Percentiles rank a stretch among this genome's conserved stretches.
phyloP scores from a whole-genome alignment of 2,797 vertebrate species.

The Hoplostethus atlanticus region DNA sequence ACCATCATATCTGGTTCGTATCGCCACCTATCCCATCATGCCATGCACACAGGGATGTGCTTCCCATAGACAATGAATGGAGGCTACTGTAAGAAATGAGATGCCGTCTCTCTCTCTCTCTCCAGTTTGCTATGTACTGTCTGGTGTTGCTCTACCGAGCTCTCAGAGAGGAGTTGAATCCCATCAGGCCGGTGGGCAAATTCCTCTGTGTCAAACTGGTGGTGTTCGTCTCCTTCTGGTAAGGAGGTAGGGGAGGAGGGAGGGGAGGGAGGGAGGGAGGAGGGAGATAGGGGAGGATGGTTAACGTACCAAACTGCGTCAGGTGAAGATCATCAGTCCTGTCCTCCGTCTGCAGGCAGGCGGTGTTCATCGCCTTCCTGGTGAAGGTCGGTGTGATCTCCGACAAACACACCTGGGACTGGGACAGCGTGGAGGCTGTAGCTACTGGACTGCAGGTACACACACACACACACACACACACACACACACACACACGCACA shows the following conservation, averaged over 20 bases:
- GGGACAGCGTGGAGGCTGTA: constrained; percentile 95
- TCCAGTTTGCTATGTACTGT: constrained; percentile 97
- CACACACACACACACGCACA: no score
- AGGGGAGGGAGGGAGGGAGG: no score
- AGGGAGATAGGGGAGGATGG: no score
- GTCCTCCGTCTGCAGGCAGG: constrained; percentile 87
- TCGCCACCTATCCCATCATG: no score
- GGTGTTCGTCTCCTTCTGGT: constrained; percentile 98
- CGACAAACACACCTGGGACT: constrained; percentile 93
- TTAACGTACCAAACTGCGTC: no score
- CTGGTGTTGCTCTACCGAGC: constrained; percentile 94
- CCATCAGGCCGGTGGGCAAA: constrained; percentile 94
- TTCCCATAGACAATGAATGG: no score
- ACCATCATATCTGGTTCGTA: no score
- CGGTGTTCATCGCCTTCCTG: constrained; percentile 93
- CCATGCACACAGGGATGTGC: no score
- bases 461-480: neutral
- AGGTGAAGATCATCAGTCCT: no score
- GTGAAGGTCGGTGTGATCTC: constrained; percentile 97
- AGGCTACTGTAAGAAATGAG: no score
- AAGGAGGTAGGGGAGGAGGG: constrained; percentile 36
- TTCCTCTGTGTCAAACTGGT: constrained; percentile 98
- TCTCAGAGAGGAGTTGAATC: constrained; percentile 91
- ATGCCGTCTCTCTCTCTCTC: neutral
- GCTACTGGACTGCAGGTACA: constrained; percentile 80